Percentiles rank a stretch among this genome's conserved stretches.
These are phyloP conservation scores for Papilio machaon DNA, from an alignment of 1,140 invertebrate species.

Conservation along the genomic window DNA sequence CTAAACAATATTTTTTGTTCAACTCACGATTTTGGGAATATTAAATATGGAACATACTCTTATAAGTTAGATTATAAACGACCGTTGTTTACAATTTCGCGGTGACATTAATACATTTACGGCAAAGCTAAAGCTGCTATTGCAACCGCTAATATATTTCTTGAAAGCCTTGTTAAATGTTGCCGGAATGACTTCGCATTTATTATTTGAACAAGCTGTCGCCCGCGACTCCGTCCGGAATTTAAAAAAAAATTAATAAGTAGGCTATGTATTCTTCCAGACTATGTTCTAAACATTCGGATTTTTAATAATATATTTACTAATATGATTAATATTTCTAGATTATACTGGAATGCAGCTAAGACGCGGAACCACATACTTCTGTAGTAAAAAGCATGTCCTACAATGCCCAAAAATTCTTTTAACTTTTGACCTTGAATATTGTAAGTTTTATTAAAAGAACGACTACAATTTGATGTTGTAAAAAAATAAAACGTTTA, in stretches of 20 bases:
- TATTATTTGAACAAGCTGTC: background rate
- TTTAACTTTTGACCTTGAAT: background rate
- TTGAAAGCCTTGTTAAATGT: slow-evolving; percentile 9
- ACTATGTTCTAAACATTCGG: too few species aligned
- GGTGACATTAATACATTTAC: slow-evolving; percentile 4
- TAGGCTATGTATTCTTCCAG: too few species aligned
- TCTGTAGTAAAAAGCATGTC: background rate
- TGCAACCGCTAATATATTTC: slow-evolving; percentile 7
- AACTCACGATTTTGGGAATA: too few species aligned
- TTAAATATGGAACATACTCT: background rate
- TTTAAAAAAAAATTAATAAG: too few species aligned
- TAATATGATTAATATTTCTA: too few species aligned
- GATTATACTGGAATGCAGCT: background rate
- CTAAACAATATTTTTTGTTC: too few species aligned
- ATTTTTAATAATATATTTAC: too few species aligned
- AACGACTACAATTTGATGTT: background rate
- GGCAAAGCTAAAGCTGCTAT: background rate
- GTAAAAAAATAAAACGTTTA: background rate
- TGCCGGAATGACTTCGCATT: slow-evolving; percentile 1
- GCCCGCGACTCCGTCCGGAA: too few species aligned
- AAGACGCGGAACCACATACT: background rate
- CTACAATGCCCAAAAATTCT: background rate
- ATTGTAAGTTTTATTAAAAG: too few species aligned
- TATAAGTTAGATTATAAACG: background rate
- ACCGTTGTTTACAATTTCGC: background rate